Evolutionary conservation across 2,888 invertebrate genomes (phyloP).

Genomic region (Nemoura dubitans): DNA sequence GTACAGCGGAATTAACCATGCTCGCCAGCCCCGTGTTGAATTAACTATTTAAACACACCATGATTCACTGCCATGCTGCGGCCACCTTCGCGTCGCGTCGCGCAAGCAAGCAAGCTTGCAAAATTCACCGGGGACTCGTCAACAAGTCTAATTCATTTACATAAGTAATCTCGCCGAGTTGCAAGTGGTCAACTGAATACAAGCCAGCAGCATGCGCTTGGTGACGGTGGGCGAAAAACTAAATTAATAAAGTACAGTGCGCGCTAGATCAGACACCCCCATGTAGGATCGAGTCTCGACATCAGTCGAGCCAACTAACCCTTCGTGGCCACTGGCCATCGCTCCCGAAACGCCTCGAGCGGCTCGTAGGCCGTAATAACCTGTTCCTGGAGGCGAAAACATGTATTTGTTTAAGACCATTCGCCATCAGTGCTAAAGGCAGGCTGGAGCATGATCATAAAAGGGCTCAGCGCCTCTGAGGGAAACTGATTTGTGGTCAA

Average conservation of each 20-base stretch:
- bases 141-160: constrained; percentile 40
- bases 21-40: neutral
- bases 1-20: neutral
- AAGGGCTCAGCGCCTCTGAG: neutral
- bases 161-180: constrained; percentile 31
- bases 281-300: neutral
- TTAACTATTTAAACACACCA: constrained; percentile 32
- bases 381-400: neutral
- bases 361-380: neutral
- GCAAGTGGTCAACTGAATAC: neutral
- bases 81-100: constrained; percentile 23
- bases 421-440: neutral
- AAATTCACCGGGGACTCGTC: constrained; percentile 36
- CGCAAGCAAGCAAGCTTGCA: constrained; percentile 1
- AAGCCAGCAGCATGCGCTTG: neutral
- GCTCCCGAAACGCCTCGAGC: neutral
- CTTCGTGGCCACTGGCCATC: neutral
- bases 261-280: neutral
- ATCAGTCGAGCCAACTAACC: neutral
- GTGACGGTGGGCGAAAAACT: constrained; percentile 21
- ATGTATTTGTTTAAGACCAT: neutral
- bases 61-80: constrained; percentile 9
- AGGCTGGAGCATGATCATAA: neutral
- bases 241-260: constrained; percentile 1
- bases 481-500: neutral